Percentiles rank a stretch among this genome's conserved stretches.
Conservation (phyloP, 2,797 vertebrate species). For the Acridotheres tristis region DNA sequence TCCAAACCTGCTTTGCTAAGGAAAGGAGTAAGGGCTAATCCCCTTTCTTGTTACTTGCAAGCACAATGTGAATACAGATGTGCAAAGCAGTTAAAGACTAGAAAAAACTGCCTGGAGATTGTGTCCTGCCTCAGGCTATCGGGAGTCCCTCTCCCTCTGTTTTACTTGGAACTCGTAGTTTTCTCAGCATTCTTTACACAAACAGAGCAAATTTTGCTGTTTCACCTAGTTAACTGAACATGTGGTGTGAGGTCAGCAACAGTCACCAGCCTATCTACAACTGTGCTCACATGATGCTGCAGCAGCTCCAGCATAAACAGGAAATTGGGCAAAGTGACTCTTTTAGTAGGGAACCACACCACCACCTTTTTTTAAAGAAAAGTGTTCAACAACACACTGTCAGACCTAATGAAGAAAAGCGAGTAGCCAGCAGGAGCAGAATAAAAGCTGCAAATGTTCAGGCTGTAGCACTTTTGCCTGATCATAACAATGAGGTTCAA, state of each 20-base stretch:
- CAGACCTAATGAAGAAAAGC: neutral
- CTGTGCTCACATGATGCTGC: conserved; percentile 69
- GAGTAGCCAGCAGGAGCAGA: neutral
- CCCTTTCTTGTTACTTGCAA: conserved; percentile 11
- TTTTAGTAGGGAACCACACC: conserved; percentile 25
- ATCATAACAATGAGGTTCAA: neutral
- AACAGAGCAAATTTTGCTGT: conserved; percentile 51
- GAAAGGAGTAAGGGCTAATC: conserved; percentile 1
- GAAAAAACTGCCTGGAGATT: neutral
- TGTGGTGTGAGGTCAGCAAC: conserved; percentile 65
- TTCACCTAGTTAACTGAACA: conserved; percentile 61
- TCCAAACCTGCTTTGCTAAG: conserved; percentile 25
- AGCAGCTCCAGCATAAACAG: conserved; percentile 68
- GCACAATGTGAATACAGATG: conserved; percentile 56
- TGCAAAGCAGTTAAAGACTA: conserved; percentile 58
- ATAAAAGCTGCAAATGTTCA: neutral
- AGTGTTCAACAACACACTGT: neutral
- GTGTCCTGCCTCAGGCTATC: neutral
- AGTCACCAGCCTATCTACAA: conserved; percentile 69
- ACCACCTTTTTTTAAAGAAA: neutral
- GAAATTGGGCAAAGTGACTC: conserved; percentile 74
- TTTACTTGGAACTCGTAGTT: conserved; percentile 45
- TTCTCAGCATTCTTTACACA: conserved; percentile 46
- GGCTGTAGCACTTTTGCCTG: neutral
- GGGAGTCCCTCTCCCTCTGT: neutral